These are phyloP conservation scores for Anisognathus igniventris DNA, from an alignment of 2,797 vertebrate species.

Conservation along the genomic window DNA sequence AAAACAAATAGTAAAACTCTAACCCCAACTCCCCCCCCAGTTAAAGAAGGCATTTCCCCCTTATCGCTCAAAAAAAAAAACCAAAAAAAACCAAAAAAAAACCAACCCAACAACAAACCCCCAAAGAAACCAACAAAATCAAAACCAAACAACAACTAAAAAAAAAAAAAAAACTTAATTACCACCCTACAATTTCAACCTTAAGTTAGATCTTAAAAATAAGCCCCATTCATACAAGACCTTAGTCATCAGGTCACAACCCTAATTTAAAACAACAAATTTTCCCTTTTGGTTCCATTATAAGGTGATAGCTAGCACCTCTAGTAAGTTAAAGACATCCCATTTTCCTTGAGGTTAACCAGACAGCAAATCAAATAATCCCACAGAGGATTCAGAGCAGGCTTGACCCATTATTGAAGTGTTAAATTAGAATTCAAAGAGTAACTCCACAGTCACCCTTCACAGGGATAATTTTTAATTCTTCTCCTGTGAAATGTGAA, in stretches of 20 bases:
- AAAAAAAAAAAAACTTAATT: not conserved
- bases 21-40: rapidly evolving
- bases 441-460: conserved; percentile 5
- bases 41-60: not conserved
- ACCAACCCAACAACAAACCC: not conserved
- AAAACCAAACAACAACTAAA: not conserved
- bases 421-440: conserved; percentile 59
- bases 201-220: not conserved
- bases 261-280: conserved; percentile 5
- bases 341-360: conserved; percentile 53
- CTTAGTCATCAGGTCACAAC: not conserved
- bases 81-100: no score
- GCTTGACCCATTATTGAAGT: conserved; percentile 40
- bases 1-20: not conserved
- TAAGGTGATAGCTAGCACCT: conserved; percentile 12
- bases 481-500: conserved; percentile 27
- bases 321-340: conserved; percentile 35
- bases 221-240: not conserved
- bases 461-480: conserved; percentile 36
- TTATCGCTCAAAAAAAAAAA: not conserved
- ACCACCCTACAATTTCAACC: not conserved
- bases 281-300: not conserved
- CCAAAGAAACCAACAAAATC: not conserved
- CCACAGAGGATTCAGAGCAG: conserved; percentile 20
- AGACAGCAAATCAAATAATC: conserved; percentile 52